Conservation (phyloP, 2,888 invertebrate genomes). For the Slavum lentiscoides region DNA sequence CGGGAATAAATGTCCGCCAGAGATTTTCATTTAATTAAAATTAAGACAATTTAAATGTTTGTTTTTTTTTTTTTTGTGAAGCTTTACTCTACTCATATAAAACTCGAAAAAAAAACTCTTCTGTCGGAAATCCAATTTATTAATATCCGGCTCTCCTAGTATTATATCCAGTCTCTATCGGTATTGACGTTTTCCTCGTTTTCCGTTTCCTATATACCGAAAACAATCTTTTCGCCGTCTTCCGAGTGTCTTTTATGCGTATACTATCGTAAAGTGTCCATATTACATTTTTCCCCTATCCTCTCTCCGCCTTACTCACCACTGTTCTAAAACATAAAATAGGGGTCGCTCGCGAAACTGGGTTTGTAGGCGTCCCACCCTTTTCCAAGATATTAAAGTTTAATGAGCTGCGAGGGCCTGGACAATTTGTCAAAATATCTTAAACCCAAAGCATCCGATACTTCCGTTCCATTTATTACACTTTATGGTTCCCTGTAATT, state of each 20-base stretch:
- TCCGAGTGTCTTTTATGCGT: conserved; percentile 46
- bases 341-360: conserved; percentile 39
- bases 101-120: conserved; percentile 38
- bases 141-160: conserved; percentile 11
- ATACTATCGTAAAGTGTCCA: conserved; percentile 47
- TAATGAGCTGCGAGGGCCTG: conserved; percentile 45
- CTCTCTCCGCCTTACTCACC: not conserved
- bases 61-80: not conserved
- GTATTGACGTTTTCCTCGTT: conserved; percentile 49
- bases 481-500: conserved; percentile 3
- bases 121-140: conserved; percentile 44
- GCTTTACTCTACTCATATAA: conserved; percentile 12
- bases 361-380: conserved; percentile 50
- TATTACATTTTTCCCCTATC: conserved; percentile 49
- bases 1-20: conserved; percentile 18
- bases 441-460: conserved; percentile 21
- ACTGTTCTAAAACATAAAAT: conserved; percentile 36
- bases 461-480: conserved; percentile 20
- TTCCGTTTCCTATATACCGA: conserved; percentile 32
- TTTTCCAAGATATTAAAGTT: conserved; percentile 51
- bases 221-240: conserved; percentile 44
- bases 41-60: conserved; percentile 43
- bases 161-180: not conserved
- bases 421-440: conserved; percentile 51
- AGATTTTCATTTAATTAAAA: conserved; percentile 48